Evolutionary conservation across 2,888 invertebrate genomes (phyloP).

Genomic region (Anthoptus insignis): DNA sequence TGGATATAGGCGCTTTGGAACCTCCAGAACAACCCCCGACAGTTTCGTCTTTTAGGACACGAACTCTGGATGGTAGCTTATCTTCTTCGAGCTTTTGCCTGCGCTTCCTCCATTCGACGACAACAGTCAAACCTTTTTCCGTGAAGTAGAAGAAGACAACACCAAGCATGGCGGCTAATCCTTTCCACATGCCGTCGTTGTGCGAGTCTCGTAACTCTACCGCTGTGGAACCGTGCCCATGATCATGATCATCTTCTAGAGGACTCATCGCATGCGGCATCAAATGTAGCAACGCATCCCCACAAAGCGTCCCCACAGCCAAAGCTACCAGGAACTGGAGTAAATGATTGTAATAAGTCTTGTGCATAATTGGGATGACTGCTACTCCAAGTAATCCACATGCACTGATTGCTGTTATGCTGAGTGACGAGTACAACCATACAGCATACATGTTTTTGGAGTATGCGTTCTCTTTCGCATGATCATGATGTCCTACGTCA

Average conservation of each 20-base stretch:
- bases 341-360: constrained; percentile 95
- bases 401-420: constrained; percentile 94
- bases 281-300: constrained; percentile 97
- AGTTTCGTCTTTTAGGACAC: constrained; percentile 91
- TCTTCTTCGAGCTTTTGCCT: constrained; percentile 90
- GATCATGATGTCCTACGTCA: constrained; percentile 25
- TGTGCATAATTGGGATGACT: constrained; percentile 97
- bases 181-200: constrained; percentile 94
- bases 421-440: constrained; percentile 94
- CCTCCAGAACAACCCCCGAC: constrained; percentile 74
- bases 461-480: constrained; percentile 57
- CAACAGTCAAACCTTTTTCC: constrained; percentile 93
- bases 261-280: constrained; percentile 93
- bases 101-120: constrained; percentile 93
- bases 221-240: constrained; percentile 44
- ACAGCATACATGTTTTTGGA: constrained; percentile 84
- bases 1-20: constrained; percentile 73
- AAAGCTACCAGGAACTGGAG: constrained; percentile 97
- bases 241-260: constrained; percentile 57
- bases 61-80: constrained; percentile 89
- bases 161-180: constrained; percentile 93
- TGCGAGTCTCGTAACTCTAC: constrained; percentile 72
- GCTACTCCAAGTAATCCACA: constrained; percentile 96
- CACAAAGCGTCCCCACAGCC: constrained; percentile 96
- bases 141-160: constrained; percentile 96